A percentile compares a stretch with the other conserved stretches of the same genome.
Evolutionary conservation across 23 tunicate species (phyloP).

Genomic region (Phallusia fumigata): DNA sequence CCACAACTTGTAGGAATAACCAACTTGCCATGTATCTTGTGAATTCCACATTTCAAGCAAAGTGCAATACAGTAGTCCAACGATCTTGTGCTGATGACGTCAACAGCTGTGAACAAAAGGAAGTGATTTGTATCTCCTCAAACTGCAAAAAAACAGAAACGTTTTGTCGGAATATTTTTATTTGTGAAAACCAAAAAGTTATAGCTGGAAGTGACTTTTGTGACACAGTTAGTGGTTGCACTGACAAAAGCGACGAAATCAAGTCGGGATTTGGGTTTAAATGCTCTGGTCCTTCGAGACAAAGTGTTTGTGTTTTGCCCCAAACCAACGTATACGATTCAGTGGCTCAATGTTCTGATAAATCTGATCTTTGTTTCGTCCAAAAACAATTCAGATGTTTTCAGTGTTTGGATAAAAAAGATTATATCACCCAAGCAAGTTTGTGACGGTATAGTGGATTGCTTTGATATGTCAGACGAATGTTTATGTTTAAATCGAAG

Average conservation of each 20-base stretch:
- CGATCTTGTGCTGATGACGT: neutral
- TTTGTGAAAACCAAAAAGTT: neutral
- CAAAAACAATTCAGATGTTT: neutral
- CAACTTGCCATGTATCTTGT: neutral
- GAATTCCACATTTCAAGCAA: neutral
- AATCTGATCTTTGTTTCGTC: constrained; percentile 1
- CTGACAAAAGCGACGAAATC: neutral
- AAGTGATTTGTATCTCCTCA: neutral
- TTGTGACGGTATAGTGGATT: constrained; percentile 1
- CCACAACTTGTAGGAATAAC: neutral
- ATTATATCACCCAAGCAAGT: neutral
- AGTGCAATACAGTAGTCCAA: neutral
- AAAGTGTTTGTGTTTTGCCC: constrained; percentile 1
- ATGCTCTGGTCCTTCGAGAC: neutral
- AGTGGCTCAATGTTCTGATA: constrained; percentile 6
- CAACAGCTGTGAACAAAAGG: neutral
- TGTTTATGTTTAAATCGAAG: neutral
- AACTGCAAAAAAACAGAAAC: neutral
- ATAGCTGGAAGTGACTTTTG: neutral
- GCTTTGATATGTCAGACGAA: constrained; percentile 4
- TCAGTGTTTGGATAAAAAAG: neutral
- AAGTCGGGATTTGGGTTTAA: neutral
- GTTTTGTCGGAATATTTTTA: neutral
- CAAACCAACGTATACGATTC: constrained; percentile 2
- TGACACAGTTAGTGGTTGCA: neutral